Conservation (phyloP, 2,888 invertebrate genomes). For the Apodemia duryi region DNA sequence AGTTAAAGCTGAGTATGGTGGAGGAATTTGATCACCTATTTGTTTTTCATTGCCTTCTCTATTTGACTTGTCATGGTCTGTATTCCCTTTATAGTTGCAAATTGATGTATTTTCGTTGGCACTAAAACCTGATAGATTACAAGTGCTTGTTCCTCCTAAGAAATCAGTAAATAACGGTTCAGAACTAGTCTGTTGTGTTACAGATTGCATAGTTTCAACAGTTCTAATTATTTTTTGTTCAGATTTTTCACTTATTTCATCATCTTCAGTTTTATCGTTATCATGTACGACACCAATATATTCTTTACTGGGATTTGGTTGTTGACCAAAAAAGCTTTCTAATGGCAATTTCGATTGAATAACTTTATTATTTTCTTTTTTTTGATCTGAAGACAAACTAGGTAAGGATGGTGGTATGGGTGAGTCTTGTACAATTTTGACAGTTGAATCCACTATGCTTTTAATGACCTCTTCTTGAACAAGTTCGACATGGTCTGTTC, state of each 20-base stretch:
- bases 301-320: neutral
- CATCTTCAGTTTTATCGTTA: neutral
- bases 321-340: neutral
- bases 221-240: neutral
- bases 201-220: neutral
- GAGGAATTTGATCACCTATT: neutral
- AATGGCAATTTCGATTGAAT: neutral
- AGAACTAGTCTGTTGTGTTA: neutral
- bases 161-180: neutral
- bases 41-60: neutral
- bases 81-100: neutral
- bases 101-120: neutral
- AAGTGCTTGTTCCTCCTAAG: neutral
- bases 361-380: neutral
- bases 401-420: neutral
- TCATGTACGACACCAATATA: neutral
- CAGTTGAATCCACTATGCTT: conserved; percentile 5
- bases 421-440: conserved; percentile 7
- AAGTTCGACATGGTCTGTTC: neutral
- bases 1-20: neutral
- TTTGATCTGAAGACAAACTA: neutral
- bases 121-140: neutral
- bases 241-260: neutral
- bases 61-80: neutral
- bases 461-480: conserved; percentile 4